Percentiles rank a stretch among this genome's conserved stretches.
phyloP scores from a whole-genome alignment of 2,888 invertebrate genomes.

The Byasa hedistus region DNA sequence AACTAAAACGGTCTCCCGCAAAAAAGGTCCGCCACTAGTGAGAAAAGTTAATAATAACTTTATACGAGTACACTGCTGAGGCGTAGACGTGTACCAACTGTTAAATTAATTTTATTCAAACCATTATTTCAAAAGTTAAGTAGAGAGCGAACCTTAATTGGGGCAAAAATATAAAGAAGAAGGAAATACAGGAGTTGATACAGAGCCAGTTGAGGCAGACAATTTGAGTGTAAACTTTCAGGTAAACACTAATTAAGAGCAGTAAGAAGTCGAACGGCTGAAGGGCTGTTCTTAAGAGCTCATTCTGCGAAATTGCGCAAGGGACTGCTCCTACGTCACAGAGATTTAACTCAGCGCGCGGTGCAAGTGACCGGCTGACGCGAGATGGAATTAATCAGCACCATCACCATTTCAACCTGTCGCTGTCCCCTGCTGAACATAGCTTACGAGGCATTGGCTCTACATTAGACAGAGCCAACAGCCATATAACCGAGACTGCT shows the following conservation, averaged over 20 bases:
- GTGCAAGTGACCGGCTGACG: conserved; percentile 34
- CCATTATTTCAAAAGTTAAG: background rate
- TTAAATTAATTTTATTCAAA: too few species aligned
- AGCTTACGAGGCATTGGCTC: too few species aligned
- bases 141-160: background rate
- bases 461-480: too few species aligned
- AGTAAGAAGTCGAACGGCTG: conserved; percentile 50
- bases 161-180: background rate
- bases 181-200: conserved; percentile 9
- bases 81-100: too few species aligned
- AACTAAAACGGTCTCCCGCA: too few species aligned
- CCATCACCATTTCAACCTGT: too few species aligned
- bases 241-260: conserved; percentile 42
- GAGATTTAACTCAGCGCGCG: conserved; percentile 48
- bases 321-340: conserved; percentile 63
- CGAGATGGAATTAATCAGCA: conserved; percentile 19
- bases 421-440: too few species aligned
- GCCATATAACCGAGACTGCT: too few species aligned
- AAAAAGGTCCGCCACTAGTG: too few species aligned
- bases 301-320: conserved; percentile 75
- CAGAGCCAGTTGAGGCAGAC: conserved; percentile 11
- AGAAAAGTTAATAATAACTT: too few species aligned
- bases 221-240: conserved; percentile 38
- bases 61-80: too few species aligned
- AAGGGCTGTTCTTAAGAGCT: conserved; percentile 66